Evolutionary conservation across 2,113 vertebrate genomes (phyloP).

Genomic region (Sphyrna mokarran): DNA sequence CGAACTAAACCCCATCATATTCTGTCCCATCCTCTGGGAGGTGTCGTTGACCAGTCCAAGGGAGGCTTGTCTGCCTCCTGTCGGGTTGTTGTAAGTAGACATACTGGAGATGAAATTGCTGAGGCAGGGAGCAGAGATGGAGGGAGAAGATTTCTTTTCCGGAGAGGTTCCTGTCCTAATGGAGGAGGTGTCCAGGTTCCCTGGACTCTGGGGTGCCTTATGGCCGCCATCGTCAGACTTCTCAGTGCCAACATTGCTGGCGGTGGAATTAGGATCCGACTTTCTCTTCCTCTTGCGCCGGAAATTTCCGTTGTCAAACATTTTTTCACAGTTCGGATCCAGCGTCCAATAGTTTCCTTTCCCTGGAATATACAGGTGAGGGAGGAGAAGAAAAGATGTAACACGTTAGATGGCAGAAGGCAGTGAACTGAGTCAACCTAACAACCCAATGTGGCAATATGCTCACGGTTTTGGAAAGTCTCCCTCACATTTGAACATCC

Average conservation of each 20-base stretch:
- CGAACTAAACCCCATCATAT: conserved; percentile 62
- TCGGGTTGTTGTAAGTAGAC: conserved; percentile 50
- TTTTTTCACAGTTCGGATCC: conserved; percentile 97
- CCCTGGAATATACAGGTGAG: conserved; percentile 57
- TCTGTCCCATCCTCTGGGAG: conserved; percentile 67
- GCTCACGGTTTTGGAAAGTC: background rate
- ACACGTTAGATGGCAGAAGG: background rate
- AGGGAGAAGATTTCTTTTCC: conserved; percentile 67
- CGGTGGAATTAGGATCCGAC: conserved; percentile 63
- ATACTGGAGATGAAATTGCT: conserved; percentile 81
- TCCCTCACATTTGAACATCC: too few species aligned
- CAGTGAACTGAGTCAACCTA: background rate
- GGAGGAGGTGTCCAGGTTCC: conserved; percentile 59
- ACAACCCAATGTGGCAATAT: background rate
- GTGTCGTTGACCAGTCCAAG: conserved; percentile 68
- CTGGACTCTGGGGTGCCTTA: conserved; percentile 56
- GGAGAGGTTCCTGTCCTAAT: conserved; percentile 49
- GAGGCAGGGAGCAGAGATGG: conserved; percentile 65
- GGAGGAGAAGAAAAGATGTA: background rate
- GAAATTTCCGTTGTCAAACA: conserved; percentile 99
- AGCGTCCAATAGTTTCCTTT: conserved; percentile 99
- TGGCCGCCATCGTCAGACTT: conserved; percentile 65
- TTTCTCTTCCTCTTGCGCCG: conserved; percentile 96
- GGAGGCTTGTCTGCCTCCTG: conserved; percentile 49
- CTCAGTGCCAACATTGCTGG: conserved; percentile 57